Percentiles rank a stretch among this genome's conserved stretches.
These are phyloP conservation scores for Leuciscus idus DNA, from an alignment of 2,113 vertebrate genomes.

Conservation along the genomic window DNA sequence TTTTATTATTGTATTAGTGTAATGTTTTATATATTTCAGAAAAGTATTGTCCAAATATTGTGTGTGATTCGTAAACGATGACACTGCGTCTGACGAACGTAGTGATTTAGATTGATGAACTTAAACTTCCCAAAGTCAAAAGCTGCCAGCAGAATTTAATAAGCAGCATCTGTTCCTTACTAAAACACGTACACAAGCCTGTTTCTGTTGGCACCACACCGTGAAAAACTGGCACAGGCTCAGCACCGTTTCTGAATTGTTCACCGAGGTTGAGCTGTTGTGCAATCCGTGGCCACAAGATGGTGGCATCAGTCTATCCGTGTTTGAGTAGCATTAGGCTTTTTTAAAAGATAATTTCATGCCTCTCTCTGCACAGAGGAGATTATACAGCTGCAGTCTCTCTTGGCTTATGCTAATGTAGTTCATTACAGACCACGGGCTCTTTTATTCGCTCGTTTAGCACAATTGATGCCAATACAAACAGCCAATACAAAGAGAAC, in stretches of 20 bases:
- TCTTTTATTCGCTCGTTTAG: slow-evolving; percentile 1
- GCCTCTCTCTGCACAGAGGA: neutral
- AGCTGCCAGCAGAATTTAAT: slow-evolving; percentile 22
- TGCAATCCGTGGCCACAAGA: slow-evolving; percentile 27
- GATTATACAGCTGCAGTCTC: slow-evolving; percentile 36
- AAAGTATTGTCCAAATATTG: neutral
- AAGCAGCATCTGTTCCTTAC: slow-evolving; percentile 4
- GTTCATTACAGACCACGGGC: slow-evolving; percentile 16
- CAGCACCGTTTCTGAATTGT: neutral
- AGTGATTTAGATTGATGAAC: neutral
- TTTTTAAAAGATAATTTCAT: neutral
- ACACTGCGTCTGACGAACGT: neutral
- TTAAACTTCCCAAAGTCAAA: neutral
- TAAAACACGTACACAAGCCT: neutral
- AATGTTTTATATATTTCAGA: no score
- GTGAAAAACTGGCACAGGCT: slow-evolving; percentile 1
- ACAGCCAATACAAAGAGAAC: slow-evolving; percentile 2
- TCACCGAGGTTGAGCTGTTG: neutral
- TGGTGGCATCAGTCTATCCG: slow-evolving; percentile 17
- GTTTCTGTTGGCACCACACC: neutral
- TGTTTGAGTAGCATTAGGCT: neutral
- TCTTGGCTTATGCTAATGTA: slow-evolving; percentile 30
- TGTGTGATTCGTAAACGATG: neutral
- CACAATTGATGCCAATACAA: neutral
- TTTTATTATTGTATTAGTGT: no score